These are phyloP conservation scores for Drosophila koepferae DNA, from an alignment of 2,888 invertebrate species.

Conservation along the genomic window DNA sequence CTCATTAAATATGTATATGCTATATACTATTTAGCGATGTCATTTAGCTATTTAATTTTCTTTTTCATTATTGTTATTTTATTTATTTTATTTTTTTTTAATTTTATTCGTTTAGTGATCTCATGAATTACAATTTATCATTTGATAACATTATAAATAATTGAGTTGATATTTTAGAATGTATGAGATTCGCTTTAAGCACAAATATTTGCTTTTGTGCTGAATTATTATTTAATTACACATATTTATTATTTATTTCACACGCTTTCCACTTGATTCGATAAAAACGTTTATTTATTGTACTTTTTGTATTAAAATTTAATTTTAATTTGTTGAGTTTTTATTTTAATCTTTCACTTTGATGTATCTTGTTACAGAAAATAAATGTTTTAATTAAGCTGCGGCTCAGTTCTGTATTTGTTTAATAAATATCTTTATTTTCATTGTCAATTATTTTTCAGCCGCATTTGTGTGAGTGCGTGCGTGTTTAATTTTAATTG, in stretches of 20 bases:
- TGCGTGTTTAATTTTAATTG: constrained; percentile 51
- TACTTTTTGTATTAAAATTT: constrained; percentile 18
- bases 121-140: neutral
- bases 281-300: constrained; percentile 11
- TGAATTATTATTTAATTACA: neutral
- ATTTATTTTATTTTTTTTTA: no score
- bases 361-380: neutral
- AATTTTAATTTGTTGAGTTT: neutral
- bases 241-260: constrained; percentile 6
- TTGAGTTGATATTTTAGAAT: neutral
- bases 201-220: constrained; percentile 13
- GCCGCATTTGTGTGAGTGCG: constrained; percentile 1
- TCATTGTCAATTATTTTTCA: neutral
- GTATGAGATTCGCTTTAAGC: neutral
- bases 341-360: neutral
- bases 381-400: constrained; percentile 48
- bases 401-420: constrained; percentile 11
- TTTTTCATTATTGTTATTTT: neutral
- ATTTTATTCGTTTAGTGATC: neutral
- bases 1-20: neutral
- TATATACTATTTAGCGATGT: neutral
- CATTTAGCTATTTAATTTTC: neutral
- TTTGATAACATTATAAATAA: constrained; percentile 7
- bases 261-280: neutral
- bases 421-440: constrained; percentile 27